phyloP scores from a whole-genome alignment of 2,888 invertebrate genomes.

The Amphipyra berbera region DNA sequence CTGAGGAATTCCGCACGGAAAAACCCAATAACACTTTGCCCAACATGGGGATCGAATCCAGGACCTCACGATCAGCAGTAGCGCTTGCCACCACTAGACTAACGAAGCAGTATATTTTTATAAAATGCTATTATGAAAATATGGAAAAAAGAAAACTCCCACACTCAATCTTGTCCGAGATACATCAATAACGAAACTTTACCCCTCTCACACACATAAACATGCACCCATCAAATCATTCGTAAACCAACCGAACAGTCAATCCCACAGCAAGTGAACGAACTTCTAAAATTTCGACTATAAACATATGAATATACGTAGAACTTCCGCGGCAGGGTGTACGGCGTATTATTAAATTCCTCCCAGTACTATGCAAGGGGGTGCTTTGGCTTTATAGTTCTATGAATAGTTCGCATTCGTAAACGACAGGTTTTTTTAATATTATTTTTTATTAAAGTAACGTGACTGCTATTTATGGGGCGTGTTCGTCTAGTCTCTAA shows the following conservation, averaged over 20 bases:
- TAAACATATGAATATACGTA: conserved; percentile 33
- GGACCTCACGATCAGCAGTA: too few species aligned
- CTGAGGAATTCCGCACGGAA: too few species aligned
- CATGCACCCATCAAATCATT: conserved; percentile 2
- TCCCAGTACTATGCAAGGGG: conserved; percentile 8
- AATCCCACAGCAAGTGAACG: conserved; percentile 30
- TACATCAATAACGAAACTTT: neutral
- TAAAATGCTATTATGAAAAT: too few species aligned
- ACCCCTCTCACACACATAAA: neutral
- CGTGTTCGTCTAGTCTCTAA: too few species aligned
- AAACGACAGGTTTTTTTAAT: neutral
- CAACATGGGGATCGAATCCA: too few species aligned
- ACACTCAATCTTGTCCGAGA: neutral
- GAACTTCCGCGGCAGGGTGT: conserved; percentile 36
- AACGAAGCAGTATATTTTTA: too few species aligned
- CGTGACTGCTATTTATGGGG: neutral
- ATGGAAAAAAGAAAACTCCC: too few species aligned
- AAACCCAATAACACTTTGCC: too few species aligned
- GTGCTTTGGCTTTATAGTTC: conserved; percentile 2
- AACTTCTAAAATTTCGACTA: conserved; percentile 38
- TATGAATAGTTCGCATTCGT: conserved; percentile 36
- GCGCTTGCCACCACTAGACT: too few species aligned
- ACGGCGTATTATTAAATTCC: conserved; percentile 50
- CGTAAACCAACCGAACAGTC: conserved; percentile 11
- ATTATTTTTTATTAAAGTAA: neutral